A percentile compares a stretch with the other conserved stretches of the same genome.
Conservation (phyloP, 1,140 invertebrate species). For the Macrostomum lignano region DNA sequence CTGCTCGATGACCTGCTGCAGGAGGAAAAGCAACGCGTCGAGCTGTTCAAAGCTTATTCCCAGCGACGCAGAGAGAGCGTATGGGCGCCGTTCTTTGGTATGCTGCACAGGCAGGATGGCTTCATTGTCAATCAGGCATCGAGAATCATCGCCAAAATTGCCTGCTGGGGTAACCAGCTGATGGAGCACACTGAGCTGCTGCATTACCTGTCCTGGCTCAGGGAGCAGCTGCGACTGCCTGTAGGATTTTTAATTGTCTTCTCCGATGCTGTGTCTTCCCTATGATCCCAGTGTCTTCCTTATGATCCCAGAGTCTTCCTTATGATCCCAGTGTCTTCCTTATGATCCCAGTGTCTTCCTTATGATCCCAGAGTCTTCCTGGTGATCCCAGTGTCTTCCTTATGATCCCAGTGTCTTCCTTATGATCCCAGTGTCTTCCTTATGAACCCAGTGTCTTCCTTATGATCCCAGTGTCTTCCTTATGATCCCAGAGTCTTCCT, state of each 20-base stretch:
- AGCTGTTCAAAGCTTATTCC: constrained; percentile 73
- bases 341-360: no score
- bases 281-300: no score
- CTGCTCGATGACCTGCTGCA: constrained; percentile 92
- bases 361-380: no score
- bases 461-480: no score
- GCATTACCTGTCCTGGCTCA: constrained; percentile 86
- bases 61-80: constrained; percentile 50
- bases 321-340: no score
- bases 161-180: constrained; percentile 59
- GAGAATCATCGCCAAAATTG: constrained; percentile 81
- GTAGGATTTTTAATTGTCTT: constrained; percentile 32
- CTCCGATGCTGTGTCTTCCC: background rate
- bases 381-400: no score
- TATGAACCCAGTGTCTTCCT: no score
- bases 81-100: constrained; percentile 77
- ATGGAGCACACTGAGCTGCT: constrained; percentile 84
- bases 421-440: no score
- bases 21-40: constrained; percentile 77
- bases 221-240: constrained; percentile 60
- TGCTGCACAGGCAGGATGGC: constrained; percentile 70
- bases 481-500: no score
- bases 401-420: no score
- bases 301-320: no score
- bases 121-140: constrained; percentile 91